Conservation (phyloP, 2,797 vertebrate genomes). For the Passerculus sandwichensis region DNA sequence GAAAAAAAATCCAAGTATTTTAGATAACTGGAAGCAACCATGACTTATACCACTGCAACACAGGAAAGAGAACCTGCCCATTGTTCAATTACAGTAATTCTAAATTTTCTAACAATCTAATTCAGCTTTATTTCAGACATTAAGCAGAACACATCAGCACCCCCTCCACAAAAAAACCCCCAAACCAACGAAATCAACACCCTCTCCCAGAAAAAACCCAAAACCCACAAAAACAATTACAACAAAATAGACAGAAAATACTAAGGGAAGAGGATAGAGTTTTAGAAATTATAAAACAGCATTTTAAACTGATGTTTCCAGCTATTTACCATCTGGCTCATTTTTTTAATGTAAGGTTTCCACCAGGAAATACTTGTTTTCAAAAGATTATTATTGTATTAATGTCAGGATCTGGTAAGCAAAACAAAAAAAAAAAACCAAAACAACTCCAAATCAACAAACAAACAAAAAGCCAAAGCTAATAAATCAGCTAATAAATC, state of each 20-base stretch:
- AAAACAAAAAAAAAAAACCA: not conserved
- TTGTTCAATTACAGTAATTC: not conserved
- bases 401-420: conserved; percentile 1
- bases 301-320: not conserved
- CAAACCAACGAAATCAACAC: not conserved
- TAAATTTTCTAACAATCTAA: not conserved
- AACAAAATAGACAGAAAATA: not conserved
- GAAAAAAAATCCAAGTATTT: not conserved
- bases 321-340: not conserved
- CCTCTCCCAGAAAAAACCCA: rapidly evolving
- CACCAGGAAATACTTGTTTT: conserved; percentile 30
- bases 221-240: not conserved
- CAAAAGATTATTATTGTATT: not conserved
- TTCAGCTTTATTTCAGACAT: not conserved
- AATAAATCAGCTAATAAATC: conserved; percentile 14
- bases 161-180: rapidly evolving
- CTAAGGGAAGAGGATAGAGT: not conserved
- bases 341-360: conserved; percentile 3
- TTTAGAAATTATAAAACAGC: not conserved
- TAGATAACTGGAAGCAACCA: not conserved
- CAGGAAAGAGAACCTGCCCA: not conserved
- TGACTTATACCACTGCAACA: not conserved
- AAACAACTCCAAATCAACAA: not conserved
- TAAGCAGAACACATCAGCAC: not conserved
- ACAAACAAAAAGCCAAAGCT: not conserved